Percentiles rank a stretch among this genome's conserved stretches.
These are phyloP conservation scores for Helogale parvula DNA, from an alignment of 2,113 vertebrate species.

Conservation along the genomic window DNA sequence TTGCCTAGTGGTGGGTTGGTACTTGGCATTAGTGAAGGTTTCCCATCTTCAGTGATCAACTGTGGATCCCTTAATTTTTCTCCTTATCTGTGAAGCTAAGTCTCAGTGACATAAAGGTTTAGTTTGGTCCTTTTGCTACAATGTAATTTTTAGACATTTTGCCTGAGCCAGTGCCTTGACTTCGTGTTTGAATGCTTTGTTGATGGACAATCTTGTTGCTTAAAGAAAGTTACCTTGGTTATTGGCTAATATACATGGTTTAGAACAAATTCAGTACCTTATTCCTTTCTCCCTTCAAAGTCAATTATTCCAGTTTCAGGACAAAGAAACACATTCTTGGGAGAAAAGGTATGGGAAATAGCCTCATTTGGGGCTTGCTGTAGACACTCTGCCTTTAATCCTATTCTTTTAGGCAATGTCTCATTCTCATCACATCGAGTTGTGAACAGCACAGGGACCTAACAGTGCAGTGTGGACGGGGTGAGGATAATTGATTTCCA, in stretches of 20 bases:
- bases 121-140: background rate
- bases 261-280: conserved; percentile 7
- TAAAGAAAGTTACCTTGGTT: conserved; percentile 46
- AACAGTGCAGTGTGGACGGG: background rate
- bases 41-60: background rate
- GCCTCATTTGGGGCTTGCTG: background rate
- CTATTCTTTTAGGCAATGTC: background rate
- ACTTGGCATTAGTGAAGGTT: background rate
- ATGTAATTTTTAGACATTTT: background rate
- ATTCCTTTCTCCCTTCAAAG: conserved; percentile 33
- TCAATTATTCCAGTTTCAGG: conserved; percentile 48
- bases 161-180: background rate
- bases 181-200: background rate
- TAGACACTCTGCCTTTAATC: background rate
- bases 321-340: background rate
- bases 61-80: background rate
- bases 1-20: background rate
- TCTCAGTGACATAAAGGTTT: background rate
- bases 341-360: conserved; percentile 1
- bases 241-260: background rate
- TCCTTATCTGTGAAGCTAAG: conserved; percentile 5
- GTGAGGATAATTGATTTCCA: background rate
- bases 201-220: conserved; percentile 32
- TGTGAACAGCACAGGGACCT: background rate
- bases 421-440: background rate